Percentiles rank a stretch among this genome's conserved stretches.
These are phyloP conservation scores for Matsumyia berberina DNA, from an alignment of 2,888 invertebrate species.

Conservation along the genomic window DNA sequence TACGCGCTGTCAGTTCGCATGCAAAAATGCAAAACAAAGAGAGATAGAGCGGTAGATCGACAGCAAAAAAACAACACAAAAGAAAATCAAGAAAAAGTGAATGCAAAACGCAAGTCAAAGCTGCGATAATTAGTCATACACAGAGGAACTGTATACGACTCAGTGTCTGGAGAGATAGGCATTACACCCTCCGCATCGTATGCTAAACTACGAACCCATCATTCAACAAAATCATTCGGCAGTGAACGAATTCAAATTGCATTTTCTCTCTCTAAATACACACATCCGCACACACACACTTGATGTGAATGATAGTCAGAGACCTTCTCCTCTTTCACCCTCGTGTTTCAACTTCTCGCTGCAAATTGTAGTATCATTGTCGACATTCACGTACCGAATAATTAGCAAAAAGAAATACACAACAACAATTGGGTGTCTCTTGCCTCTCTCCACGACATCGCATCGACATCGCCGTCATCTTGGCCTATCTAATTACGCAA, in stretches of 20 bases:
- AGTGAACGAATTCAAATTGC: constrained; percentile 75
- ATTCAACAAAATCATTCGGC: constrained; percentile 75
- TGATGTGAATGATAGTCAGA: constrained; percentile 17
- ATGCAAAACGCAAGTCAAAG: constrained; percentile 72
- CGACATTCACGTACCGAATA: constrained; percentile 50
- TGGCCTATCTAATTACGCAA: constrained; percentile 74
- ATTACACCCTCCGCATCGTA: constrained; percentile 42
- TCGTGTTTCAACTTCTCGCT: background rate
- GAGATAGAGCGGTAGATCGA: too few species aligned
- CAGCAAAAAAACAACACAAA: constrained; percentile 12
- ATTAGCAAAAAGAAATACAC: constrained; percentile 52
- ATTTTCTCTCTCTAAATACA: constrained; percentile 13
- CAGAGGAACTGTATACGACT: constrained; percentile 35
- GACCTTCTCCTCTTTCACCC: constrained; percentile 13
- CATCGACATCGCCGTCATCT: constrained; percentile 59
- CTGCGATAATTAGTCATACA: constrained; percentile 70
- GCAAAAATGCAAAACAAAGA: constrained; percentile 62
- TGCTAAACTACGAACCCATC: constrained; percentile 57
- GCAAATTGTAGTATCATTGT: constrained; percentile 50
- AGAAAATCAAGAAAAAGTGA: constrained; percentile 40
- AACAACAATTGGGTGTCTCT: constrained; percentile 42
- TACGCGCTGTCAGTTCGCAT: constrained; percentile 43
- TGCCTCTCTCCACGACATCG: constrained; percentile 14
- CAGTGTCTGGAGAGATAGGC: constrained; percentile 1
- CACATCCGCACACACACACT: background rate